These are phyloP conservation scores for Gila orcuttii DNA, from an alignment of 2,113 vertebrate genomes.

Conservation along the genomic window DNA sequence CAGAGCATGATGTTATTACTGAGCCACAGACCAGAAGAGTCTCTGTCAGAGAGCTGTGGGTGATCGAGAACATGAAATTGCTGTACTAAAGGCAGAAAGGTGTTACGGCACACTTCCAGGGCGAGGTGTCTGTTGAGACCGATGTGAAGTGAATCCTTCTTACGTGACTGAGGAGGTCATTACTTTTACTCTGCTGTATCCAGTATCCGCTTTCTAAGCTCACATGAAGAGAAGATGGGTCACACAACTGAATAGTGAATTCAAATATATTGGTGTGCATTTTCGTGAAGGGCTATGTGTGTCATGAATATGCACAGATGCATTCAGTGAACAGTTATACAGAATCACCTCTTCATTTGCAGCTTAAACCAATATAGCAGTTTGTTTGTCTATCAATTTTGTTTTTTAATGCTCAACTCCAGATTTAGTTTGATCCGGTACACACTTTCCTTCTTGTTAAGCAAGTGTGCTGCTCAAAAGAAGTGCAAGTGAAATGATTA, in stretches of 20 bases:
- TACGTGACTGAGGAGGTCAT: conserved; percentile 67
- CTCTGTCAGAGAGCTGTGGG: conserved; percentile 70
- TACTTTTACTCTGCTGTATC: conserved; percentile 64
- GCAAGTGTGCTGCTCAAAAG: neutral
- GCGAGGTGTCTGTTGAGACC: conserved; percentile 67
- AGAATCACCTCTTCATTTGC: neutral
- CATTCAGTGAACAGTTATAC: neutral
- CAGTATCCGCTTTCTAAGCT: conserved; percentile 60
- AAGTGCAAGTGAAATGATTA: conserved; percentile 19
- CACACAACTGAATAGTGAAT: neutral
- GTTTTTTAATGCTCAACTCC: neutral
- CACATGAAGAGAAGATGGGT: conserved; percentile 68
- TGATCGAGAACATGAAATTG: conserved; percentile 68
- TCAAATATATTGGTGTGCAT: neutral
- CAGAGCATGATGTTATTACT: conserved; percentile 64
- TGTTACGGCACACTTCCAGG: conserved; percentile 71
- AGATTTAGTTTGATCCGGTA: neutral
- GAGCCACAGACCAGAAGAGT: conserved; percentile 59
- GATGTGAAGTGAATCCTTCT: conserved; percentile 70
- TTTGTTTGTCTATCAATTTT: too few relatives aligned
- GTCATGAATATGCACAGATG: too few relatives aligned
- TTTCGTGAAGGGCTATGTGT: neutral
- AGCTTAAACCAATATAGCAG: neutral
- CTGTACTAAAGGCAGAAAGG: conserved; percentile 59
- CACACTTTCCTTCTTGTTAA: neutral